phyloP scores from a whole-genome alignment of 2,888 invertebrate species.

The Diabrotica balteata region DNA sequence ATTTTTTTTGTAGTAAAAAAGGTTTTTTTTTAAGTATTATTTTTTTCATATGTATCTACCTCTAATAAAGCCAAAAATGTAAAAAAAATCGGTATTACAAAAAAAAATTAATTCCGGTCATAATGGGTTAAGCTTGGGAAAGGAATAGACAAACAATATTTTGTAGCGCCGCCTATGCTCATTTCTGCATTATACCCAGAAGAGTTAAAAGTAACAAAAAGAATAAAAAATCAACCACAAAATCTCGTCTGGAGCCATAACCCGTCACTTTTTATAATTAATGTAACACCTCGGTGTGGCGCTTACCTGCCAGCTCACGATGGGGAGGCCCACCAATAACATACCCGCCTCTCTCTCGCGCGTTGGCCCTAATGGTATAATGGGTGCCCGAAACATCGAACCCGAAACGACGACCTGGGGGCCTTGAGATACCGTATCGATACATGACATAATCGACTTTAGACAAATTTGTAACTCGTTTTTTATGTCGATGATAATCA shows the following conservation, averaged over 20 bases:
- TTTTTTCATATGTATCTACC: too few relatives aligned
- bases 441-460: conserved; percentile 11
- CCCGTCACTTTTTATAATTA: conserved; percentile 54
- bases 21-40: too few relatives aligned
- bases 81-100: too few relatives aligned
- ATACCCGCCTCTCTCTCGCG: conserved; percentile 9
- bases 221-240: conserved; percentile 33
- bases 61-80: too few relatives aligned
- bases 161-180: background rate
- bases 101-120: too few relatives aligned
- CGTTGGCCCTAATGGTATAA: conserved; percentile 12
- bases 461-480: background rate
- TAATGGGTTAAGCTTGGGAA: too few relatives aligned
- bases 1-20: too few relatives aligned
- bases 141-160: background rate
- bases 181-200: conserved; percentile 13
- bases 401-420: background rate
- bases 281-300: conserved; percentile 53
- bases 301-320: conserved; percentile 34
- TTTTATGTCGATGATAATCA: background rate
- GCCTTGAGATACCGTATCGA: conserved; percentile 1
- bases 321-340: conserved; percentile 22
- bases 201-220: conserved; percentile 28
- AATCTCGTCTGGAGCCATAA: conserved; percentile 52
- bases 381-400: conserved; percentile 5